These are phyloP conservation scores for Nomada hirtipes DNA, from an alignment of 2,888 invertebrate species.

Conservation along the genomic window DNA sequence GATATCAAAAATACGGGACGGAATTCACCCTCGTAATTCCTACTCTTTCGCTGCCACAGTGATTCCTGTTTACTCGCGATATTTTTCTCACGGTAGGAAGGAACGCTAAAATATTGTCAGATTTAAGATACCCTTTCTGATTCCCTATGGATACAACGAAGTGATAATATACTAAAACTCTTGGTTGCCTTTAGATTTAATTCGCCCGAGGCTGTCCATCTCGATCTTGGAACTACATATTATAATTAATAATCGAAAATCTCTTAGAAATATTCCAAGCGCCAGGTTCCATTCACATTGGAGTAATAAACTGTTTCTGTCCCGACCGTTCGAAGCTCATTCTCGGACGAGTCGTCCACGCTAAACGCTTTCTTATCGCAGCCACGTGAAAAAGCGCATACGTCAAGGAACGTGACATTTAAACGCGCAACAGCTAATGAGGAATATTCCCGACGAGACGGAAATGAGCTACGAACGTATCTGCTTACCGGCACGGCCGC, in stretches of 20 bases:
- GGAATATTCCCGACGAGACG: slow-evolving; percentile 66
- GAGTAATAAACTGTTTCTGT: slow-evolving; percentile 22
- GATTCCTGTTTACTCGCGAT: slow-evolving; percentile 17
- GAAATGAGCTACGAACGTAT: slow-evolving; percentile 67
- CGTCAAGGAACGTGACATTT: slow-evolving; percentile 57
- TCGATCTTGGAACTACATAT: neutral
- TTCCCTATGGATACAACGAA: too few species aligned
- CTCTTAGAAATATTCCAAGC: neutral
- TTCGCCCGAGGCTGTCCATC: neutral
- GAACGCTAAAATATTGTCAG: neutral
- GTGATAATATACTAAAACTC: neutral
- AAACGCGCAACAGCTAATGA: slow-evolving; percentile 67
- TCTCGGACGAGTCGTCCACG: slow-evolving; percentile 7
- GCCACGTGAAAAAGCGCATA: slow-evolving; percentile 41
- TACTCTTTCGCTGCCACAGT: neutral
- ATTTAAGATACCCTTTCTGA: too few species aligned
- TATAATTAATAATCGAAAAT: neutral
- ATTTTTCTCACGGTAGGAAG: slow-evolving; percentile 39
- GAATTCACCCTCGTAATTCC: slow-evolving; percentile 41
- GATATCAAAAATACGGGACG: slow-evolving; percentile 47
- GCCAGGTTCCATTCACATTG: slow-evolving; percentile 2
- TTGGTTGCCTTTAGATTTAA: neutral
- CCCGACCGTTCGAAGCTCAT: slow-evolving; percentile 11
- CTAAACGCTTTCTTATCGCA: slow-evolving; percentile 53
- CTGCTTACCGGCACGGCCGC: slow-evolving; percentile 33